Evolutionary conservation across 2,113 vertebrate species (phyloP), one percentile per base, ranked within the genome.

Genomic region (Mirza zaza): DNA sequence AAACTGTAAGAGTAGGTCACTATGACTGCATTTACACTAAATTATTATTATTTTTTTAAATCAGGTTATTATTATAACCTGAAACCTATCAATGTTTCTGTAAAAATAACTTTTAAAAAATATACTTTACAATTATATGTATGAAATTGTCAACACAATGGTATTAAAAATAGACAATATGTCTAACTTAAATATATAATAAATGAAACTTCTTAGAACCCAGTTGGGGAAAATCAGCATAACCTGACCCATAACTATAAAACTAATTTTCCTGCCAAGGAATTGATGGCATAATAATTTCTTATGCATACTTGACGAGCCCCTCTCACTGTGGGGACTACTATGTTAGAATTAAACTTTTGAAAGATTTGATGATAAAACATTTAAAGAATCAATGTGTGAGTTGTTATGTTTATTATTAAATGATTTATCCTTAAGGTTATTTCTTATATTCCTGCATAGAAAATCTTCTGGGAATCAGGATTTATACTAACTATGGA

Each of bases 1-100:
- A 95, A 91, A 90, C 71, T 57, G 57, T 59, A 94, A 87, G 27
- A 8, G 77, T 15, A 97, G 84, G 96, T 97, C 88, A 85, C 21
- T 32, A 80, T 90, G 87, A 59, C 81, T 12, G 10, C 45, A 94
- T 75, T 91, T 89, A 91, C 29, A 96, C 34, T 86, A 87, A 57
- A 57, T 57, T 57, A 57, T 57, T 57, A 57, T 20, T 57, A 57
- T 21, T 57, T 57, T 57, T 57, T 21, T 3, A 57, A 57, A 21
- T 57, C 55, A 21, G 55, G 20, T 8, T 61, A 92, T 95, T 89
- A 70, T 23, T 2, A 0, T 29, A 90, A 83, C 6, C 23, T 61
- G 55, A 79, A 86, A 77, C 65, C 63, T 86, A 86, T 86, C 42
- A 15, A 70, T 77, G 1, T 32, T 77, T 77, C 17, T 87, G 4